Conservation (phyloP, 2,888 invertebrate species). For the Hofmannophila pseudospretella region DNA sequence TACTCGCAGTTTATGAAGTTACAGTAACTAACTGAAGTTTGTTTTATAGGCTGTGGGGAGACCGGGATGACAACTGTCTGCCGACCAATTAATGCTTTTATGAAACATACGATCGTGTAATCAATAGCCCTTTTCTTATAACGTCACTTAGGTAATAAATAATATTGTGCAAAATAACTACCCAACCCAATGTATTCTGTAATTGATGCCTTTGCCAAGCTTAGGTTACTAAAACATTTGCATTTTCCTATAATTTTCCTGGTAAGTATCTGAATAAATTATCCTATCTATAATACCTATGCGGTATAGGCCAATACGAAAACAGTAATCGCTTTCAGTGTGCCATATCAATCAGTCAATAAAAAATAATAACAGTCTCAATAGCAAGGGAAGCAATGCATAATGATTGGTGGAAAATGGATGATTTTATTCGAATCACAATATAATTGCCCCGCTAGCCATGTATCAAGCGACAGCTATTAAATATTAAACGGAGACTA, state of each 20-base stretch:
- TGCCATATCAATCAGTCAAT: constrained; percentile 4
- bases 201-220: no score
- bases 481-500: constrained; percentile 1
- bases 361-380: constrained; percentile 7
- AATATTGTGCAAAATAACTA: no score
- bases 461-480: constrained; percentile 5
- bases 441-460: constrained; percentile 8
- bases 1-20: constrained; percentile 38
- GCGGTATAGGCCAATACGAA: no score
- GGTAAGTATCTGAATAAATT: background rate
- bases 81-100: background rate
- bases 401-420: constrained; percentile 1
- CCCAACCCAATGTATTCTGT: no score
- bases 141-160: no score
- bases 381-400: constrained; percentile 6
- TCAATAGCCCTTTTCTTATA: no score
- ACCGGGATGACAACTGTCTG: background rate
- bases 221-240: no score
- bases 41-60: constrained; percentile 21
- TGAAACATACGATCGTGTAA: no score
- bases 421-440: constrained; percentile 5
- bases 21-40: constrained; percentile 33
- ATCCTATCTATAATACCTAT: background rate
- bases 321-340: constrained; percentile 5
- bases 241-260: no score